Percentiles rank a stretch among this genome's conserved stretches.
Conservation (phyloP, 2,888 invertebrate genomes). For the Synanthedon tipuliformis region DNA sequence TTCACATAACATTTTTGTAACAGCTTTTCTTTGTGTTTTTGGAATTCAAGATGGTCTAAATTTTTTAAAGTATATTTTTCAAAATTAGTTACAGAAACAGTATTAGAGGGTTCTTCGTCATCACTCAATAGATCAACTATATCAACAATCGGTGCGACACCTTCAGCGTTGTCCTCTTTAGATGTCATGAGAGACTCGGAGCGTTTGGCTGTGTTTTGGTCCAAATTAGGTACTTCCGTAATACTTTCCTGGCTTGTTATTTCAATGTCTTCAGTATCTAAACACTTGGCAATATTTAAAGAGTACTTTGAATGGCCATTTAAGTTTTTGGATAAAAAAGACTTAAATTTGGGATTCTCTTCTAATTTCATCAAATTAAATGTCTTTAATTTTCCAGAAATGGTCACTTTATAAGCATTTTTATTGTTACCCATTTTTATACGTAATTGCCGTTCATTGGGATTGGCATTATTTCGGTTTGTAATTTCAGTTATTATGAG, state of each 20-base stretch:
- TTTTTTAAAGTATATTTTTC: conserved; percentile 29
- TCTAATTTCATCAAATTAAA: conserved; percentile 35
- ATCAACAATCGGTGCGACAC: conserved; percentile 16
- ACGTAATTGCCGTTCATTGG: conserved; percentile 25
- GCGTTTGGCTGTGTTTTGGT: not conserved
- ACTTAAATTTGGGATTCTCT: conserved; percentile 30
- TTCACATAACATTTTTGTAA: conserved; percentile 31
- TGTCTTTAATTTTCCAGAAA: conserved; percentile 27
- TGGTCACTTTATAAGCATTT: conserved; percentile 39
- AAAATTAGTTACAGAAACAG: conserved; percentile 33
- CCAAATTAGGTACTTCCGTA: too few relatives aligned
- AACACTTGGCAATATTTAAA: conserved; percentile 25
- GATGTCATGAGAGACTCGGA: conserved; percentile 7
- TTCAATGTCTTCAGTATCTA: too few relatives aligned
- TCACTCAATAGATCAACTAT: conserved; percentile 53
- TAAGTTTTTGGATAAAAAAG: conserved; percentile 25
- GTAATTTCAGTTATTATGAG: conserved; percentile 30
- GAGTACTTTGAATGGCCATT: conserved; percentile 26
- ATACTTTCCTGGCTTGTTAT: too few relatives aligned
- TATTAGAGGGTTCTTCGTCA: conserved; percentile 32
- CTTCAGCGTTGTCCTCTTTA: not conserved
- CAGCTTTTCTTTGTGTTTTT: conserved; percentile 35
- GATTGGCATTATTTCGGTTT: conserved; percentile 14
- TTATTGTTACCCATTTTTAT: conserved; percentile 37
- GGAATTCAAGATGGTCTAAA: conserved; percentile 18